A percentile compares a stretch with the other conserved stretches of the same genome.
Evolutionary conservation across 2,113 vertebrate species (phyloP).

Genomic region (Lophura nycthemera): DNA sequence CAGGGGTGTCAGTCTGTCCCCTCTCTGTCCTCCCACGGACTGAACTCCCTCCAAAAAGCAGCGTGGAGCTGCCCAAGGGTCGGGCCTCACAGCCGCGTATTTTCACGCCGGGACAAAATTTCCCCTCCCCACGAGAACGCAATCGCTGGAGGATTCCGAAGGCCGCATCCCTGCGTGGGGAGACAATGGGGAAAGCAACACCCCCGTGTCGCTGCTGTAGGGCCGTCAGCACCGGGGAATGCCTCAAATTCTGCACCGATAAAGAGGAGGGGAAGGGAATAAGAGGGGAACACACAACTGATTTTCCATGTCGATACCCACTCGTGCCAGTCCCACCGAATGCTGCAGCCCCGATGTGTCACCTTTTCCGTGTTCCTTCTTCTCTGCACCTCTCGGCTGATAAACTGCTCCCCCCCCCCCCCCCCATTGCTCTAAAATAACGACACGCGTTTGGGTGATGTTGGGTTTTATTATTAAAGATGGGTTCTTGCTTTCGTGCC

Average conservation of each 20-base stretch:
- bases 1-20: background rate
- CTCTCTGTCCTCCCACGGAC: background rate
- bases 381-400: background rate
- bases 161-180: background rate
- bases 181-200: accelerated
- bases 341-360: background rate
- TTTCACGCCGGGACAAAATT: background rate
- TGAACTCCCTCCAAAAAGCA: background rate
- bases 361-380: background rate
- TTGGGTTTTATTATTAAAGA: background rate
- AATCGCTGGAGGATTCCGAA: accelerated
- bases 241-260: background rate
- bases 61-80: background rate
- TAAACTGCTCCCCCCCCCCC: too few relatives aligned
- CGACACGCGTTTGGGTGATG: background rate
- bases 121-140: background rate
- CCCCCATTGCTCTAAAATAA: background rate
- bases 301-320: background rate
- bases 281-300: too few relatives aligned
- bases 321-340: background rate
- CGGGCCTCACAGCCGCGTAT: background rate
- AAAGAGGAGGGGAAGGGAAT: background rate
- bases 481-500: background rate
- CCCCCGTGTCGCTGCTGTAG: too few relatives aligned
- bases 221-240: background rate